Base-by-base conservation (phyloP, 2,113 vertebrate genomes). In the Regulus satrapa region DNA sequence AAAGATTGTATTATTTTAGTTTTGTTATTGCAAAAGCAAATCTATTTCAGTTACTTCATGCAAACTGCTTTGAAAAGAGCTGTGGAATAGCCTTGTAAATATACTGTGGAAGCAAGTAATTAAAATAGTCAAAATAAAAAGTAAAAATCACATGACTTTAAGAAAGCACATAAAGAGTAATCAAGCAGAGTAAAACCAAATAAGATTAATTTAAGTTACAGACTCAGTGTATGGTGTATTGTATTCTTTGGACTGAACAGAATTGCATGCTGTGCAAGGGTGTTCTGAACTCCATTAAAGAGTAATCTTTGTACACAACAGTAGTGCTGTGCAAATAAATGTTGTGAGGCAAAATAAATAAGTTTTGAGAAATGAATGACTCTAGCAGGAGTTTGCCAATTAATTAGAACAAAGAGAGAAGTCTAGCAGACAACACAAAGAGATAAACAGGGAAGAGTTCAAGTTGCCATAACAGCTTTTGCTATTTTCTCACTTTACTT, bases 301-400 rank as follows among this genome's bases (percentile, higher is more conserved):
- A 96, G 93, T 96, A 95, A 97, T 98, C 96, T 98, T 71, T 96
- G 91, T 95, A 95, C 94, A 94, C 88, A 97, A 97, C 81, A 96
- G 83, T 94, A 89, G 86, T 85, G 64, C 89, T 93, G 95, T 92
- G 96, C 80, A 97, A 97, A 97, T 95, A 97, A 97, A 97, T 88
- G 82, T 97, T 85, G 92, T 90, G 84, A 96, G 91, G 93, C 68
- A 98, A 97, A 98, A 97, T 96, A 98, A 98, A 95, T 97, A 98
- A 69, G 54, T 96, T 98, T 97, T 94, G 89, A 96, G 92, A 97
- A 98, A 97, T 95, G 74, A 98, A 97, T 87, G 66, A 96, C 93
- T 97, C 97, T 79, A 95, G 91, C 75, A 93, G 92, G 96, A 93
- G 88, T 97, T 96, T 94, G 85, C 93, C 98, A 97, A 97, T 98